Percentiles rank a stretch among this genome's conserved stretches.
phyloP scores from a whole-genome alignment of 2,888 invertebrate genomes.

The Heliconius ethilla region DNA sequence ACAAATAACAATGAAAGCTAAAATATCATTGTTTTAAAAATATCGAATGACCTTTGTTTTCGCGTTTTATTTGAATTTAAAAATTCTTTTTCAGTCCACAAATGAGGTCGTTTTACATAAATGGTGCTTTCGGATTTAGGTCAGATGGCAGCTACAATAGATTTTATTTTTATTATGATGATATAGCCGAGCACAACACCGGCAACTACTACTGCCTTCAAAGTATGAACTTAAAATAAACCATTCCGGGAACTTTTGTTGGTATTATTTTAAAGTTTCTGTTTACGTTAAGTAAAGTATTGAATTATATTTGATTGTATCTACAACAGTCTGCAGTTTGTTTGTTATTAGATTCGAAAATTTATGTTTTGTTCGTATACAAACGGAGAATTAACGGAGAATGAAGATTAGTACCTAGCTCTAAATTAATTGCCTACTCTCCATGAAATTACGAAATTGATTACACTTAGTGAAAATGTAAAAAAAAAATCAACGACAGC shows the following conservation, averaged over 20 bases:
- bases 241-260: constrained; percentile 20
- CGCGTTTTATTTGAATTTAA: constrained; percentile 30
- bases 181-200: constrained; percentile 17
- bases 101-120: constrained; percentile 36
- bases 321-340: neutral
- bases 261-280: constrained; percentile 28
- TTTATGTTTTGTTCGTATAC: neutral
- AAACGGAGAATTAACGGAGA: too few relatives aligned
- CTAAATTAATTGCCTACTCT: neutral
- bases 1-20: too few relatives aligned
- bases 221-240: constrained; percentile 24
- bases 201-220: neutral
- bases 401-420: too few relatives aligned
- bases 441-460: too few relatives aligned
- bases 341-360: neutral
- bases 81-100: constrained; percentile 29
- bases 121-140: constrained; percentile 36
- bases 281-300: constrained; percentile 25
- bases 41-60: constrained; percentile 37
- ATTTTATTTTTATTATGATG: constrained; percentile 35
- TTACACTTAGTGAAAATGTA: neutral
- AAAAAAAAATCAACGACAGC: neutral
- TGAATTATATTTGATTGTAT: constrained; percentile 1
- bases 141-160: constrained; percentile 38
- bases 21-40: constrained; percentile 31